Evolutionary conservation across 2,797 vertebrate genomes (phyloP).

Genomic region (Pseudochirops corinnae): DNA sequence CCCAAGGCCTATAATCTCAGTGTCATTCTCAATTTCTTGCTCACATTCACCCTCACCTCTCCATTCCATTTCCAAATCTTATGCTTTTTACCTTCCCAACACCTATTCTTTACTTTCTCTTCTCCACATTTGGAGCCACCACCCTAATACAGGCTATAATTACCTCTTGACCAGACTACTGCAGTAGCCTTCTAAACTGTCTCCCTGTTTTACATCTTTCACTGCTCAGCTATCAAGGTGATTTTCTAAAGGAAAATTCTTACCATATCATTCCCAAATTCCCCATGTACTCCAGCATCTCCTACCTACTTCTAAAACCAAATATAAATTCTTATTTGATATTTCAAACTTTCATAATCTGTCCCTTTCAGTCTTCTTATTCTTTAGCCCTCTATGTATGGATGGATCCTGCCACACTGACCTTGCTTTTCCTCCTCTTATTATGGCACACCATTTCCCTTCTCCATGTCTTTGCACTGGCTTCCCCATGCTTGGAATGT

Average conservation of each 20-base stretch:
- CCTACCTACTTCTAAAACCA: no score
- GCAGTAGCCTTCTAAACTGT: background rate
- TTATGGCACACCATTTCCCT: background rate
- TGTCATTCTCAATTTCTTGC: background rate
- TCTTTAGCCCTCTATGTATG: background rate
- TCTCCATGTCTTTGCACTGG: background rate
- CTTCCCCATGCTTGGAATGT: no score
- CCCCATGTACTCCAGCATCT: no score
- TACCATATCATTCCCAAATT: no score
- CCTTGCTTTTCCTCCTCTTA: background rate
- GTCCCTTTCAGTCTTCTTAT: no score
- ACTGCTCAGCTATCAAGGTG: background rate
- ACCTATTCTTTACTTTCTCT: no score
- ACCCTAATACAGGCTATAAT: no score
- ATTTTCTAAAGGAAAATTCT: background rate
- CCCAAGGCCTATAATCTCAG: background rate
- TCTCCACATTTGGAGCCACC: no score
- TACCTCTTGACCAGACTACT: background rate
- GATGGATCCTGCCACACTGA: background rate
- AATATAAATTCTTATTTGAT: no score
- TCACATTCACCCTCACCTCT: background rate
- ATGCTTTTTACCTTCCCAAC: no score
- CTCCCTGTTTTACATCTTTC: background rate
- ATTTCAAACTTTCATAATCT: no score
- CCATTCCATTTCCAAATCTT: no score